Base-by-base conservation (phyloP, 2,797 vertebrate genomes). In the Prunella strophiata region DNA sequence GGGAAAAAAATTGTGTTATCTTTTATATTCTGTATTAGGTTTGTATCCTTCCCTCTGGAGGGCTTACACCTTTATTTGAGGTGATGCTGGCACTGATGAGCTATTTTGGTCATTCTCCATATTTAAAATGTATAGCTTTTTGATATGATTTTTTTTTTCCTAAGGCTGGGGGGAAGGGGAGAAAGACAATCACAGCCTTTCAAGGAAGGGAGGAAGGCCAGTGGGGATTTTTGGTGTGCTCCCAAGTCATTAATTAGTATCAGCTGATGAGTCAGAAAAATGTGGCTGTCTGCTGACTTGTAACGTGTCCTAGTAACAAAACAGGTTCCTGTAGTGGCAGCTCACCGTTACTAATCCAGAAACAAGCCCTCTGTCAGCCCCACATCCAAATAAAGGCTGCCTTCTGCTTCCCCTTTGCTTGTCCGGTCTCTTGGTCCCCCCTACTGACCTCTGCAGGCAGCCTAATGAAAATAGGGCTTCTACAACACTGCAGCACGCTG, bases 211-310 rank as follows among this genome's bases (percentile, higher is more conserved):
- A 58, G 30, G 40, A 40, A 93, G 42, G 51, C 58, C 65, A 80
- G 1, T 20, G 54, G 86, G 58, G 80, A 85, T 82, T 93, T 85
- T 70, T 93, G 67, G 32, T 96, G 50, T 17, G 40, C 52, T 96
- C 91, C 65, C 85, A 93, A 89, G 87, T 20, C 82, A 88, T 78
- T 96, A 93, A 94, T 96, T 94, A 91, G 16, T 87, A 89, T 93
- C 87, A 89, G 92, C 81, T 78, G 86, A 87, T 93, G 92, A 91
- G 85, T 92, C 87, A 94, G 89, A 72, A 93, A 93, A 89, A 85
- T 51, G 91, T 85, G 89, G 52, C 72, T 83, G 77, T 92, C 95
- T 94, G 78, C 89, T 95, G 95, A 94, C 84, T 94, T 68, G 84
- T 58, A 92, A 76, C 18, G 3, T 72, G 84, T 40, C 65, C 89